These are phyloP conservation scores for Buteo buteo DNA, from an alignment of 2,113 vertebrate genomes.

Conservation along the genomic window DNA sequence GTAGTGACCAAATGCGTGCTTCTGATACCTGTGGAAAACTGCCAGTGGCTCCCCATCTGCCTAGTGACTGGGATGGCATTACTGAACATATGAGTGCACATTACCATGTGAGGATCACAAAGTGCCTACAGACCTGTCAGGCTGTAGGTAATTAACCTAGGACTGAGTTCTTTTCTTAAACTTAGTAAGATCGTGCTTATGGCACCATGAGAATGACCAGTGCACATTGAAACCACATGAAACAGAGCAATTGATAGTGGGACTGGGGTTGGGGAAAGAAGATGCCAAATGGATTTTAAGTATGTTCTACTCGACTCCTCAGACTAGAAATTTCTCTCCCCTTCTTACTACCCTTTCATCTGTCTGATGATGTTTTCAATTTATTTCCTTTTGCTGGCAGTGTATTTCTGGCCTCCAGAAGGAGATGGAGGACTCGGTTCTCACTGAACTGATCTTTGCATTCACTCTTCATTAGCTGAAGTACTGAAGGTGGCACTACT, in stretches of 20 bases:
- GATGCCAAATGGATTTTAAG: neutral
- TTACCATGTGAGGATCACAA: neutral
- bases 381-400: neutral
- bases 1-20: neutral
- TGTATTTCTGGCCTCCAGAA: neutral
- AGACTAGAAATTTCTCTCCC: neutral
- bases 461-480: neutral
- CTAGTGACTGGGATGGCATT: neutral
- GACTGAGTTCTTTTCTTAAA: neutral
- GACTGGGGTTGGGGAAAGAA: neutral
- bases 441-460: neutral
- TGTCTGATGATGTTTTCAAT: neutral
- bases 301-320: neutral
- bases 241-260: neutral
- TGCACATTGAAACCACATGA: neutral
- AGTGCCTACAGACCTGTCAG: neutral
- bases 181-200: neutral
- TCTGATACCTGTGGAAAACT: neutral
- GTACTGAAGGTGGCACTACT: neutral
- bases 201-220: neutral
- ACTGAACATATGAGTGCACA: rapidly evolving
- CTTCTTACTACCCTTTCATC: neutral
- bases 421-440: neutral
- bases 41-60: neutral
- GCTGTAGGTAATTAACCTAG: neutral